These are phyloP conservation scores for Oligia latruncula DNA, from an alignment of 2,888 invertebrate species.

Conservation along the genomic window DNA sequence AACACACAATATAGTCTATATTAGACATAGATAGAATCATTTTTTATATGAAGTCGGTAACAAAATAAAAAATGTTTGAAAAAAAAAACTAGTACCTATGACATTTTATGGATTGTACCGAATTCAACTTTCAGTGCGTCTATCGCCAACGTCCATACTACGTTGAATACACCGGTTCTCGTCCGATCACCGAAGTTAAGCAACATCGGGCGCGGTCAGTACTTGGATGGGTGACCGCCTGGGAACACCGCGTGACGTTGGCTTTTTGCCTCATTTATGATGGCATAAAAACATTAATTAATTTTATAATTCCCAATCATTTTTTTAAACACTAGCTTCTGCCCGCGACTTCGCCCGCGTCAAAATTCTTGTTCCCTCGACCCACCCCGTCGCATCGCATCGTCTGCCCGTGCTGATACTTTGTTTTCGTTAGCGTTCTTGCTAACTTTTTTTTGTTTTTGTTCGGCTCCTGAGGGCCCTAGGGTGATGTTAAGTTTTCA, in stretches of 20 bases:
- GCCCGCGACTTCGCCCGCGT: too few species aligned
- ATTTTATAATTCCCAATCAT: neutral
- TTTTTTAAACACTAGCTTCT: neutral
- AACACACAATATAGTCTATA: neutral
- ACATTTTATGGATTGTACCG: neutral
- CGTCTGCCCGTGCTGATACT: neutral
- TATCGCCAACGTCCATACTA: slow-evolving; percentile 80
- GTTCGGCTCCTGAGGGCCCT: too few species aligned
- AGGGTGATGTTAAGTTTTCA: neutral
- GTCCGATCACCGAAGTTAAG: slow-evolving; percentile 68
- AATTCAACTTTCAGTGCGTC: accelerated
- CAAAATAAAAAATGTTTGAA: too few species aligned
- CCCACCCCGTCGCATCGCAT: too few species aligned
- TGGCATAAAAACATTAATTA: neutral
- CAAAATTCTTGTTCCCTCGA: too few species aligned
- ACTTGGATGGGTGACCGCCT: slow-evolving; percentile 85
- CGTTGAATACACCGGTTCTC: slow-evolving; percentile 83
- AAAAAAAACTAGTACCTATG: neutral
- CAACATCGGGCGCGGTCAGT: slow-evolving; percentile 83
- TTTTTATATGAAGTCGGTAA: too few species aligned
- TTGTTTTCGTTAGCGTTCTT: neutral
- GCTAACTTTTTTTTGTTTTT: neutral
- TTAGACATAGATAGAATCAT: too few species aligned
- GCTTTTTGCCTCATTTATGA: neutral
- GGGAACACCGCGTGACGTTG: slow-evolving; percentile 77